Conservation (phyloP, 1,140 invertebrate genomes). For the Capitella teleta region DNA sequence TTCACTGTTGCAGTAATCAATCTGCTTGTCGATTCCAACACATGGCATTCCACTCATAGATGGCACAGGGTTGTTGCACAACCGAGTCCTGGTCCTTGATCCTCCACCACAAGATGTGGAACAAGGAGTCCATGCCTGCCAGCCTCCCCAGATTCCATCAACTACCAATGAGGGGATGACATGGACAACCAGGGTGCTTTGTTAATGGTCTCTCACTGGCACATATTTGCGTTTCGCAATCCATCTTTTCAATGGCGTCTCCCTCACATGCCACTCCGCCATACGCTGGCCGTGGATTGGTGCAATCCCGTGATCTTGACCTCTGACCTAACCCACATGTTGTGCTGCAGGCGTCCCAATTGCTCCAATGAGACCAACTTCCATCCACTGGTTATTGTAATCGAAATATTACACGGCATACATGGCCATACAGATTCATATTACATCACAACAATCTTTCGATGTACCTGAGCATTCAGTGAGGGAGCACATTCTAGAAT, state of each 20-base stretch:
- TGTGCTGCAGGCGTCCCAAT: not conserved
- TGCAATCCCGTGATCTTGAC: not conserved
- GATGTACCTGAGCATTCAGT: too few species aligned
- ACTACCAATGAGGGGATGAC: conserved; percentile 19
- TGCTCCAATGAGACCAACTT: not conserved
- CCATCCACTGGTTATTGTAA: too few species aligned
- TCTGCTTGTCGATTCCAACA: conserved; percentile 20
- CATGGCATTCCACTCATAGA: conserved; percentile 28
- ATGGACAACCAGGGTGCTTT: not conserved
- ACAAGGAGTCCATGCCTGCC: conserved; percentile 32
- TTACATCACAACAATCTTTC: too few species aligned
- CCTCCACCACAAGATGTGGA: conserved; percentile 32
- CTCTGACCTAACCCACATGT: not conserved
- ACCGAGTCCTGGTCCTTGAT: conserved; percentile 22
- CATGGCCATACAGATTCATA: too few species aligned
- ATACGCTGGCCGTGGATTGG: not conserved
- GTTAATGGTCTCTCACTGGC: too few species aligned
- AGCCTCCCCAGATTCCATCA: conserved; percentile 34
- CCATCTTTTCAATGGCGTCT: too few species aligned
- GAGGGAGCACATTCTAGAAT: too few species aligned
- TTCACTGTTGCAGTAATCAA: conserved; percentile 20
- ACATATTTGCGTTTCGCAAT: too few species aligned
- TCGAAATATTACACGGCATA: too few species aligned
- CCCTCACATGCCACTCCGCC: too few species aligned
- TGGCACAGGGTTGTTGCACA: conserved; percentile 30